These are phyloP conservation scores for Onchidella celtica DNA, from an alignment of 2,888 invertebrate species.

Conservation along the genomic window DNA sequence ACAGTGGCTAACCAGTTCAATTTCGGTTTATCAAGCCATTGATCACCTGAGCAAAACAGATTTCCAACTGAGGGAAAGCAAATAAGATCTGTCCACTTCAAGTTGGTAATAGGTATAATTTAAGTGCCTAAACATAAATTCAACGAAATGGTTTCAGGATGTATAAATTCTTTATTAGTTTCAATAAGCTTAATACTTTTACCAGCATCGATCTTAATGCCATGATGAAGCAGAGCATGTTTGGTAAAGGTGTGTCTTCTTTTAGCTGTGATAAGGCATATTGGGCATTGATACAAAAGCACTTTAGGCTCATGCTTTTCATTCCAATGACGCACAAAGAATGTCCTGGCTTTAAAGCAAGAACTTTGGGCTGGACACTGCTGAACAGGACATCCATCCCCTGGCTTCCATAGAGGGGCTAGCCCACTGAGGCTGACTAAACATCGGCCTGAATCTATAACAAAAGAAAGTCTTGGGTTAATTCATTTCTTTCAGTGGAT, in stretches of 20 bases:
- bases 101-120: too few species aligned
- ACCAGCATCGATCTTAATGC: background rate
- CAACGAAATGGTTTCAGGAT: constrained; percentile 20
- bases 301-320: constrained; percentile 24
- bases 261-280: background rate
- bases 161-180: constrained; percentile 19
- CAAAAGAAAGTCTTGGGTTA: too few species aligned
- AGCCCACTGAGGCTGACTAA: too few species aligned
- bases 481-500: too few species aligned
- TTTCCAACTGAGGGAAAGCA: too few species aligned
- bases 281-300: background rate
- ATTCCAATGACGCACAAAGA: constrained; percentile 24
- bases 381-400: constrained; percentile 14
- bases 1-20: too few species aligned
- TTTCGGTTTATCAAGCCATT: too few species aligned
- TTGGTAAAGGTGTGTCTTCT: background rate
- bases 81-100: too few species aligned
- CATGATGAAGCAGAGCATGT: background rate
- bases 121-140: background rate
- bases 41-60: too few species aligned
- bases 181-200: background rate
- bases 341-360: background rate
- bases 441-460: too few species aligned
- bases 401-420: constrained; percentile 1
- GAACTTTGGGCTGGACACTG: background rate